Evolutionary conservation across 1,140 invertebrate species (phyloP).

Genomic region (Cydia splendana): DNA sequence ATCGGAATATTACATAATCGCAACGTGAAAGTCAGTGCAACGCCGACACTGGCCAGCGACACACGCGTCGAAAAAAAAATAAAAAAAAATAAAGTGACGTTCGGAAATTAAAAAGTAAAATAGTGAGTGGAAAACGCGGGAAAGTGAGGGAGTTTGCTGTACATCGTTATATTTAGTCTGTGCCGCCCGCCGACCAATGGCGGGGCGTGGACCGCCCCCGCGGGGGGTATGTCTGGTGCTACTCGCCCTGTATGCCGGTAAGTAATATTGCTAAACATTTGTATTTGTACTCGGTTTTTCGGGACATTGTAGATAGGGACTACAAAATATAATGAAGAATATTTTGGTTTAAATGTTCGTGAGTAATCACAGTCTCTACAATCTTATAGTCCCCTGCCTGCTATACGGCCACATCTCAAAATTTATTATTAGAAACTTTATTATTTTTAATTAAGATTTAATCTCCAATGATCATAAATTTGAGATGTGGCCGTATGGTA

Average conservation of each 20-base stretch:
- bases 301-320: not conserved
- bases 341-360: no score
- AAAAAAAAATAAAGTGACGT: conserved; percentile 8
- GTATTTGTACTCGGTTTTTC: not conserved
- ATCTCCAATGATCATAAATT: no score
- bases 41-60: conserved; percentile 1
- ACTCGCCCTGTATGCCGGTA: conserved; percentile 4
- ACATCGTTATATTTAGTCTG: conserved; percentile 25
- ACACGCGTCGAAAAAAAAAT: not conserved
- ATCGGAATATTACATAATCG: not conserved
- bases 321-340: no score
- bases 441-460: no score
- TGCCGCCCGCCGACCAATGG: conserved; percentile 10
- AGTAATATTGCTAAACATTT: conserved; percentile 2
- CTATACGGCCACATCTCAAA: no score
- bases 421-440: no score
- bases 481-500: no score
- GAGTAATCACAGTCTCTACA: no score
- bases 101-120: conserved; percentile 17
- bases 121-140: conserved; percentile 12
- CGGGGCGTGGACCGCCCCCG: conserved; percentile 19
- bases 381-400: no score
- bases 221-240: not conserved
- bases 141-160: conserved; percentile 24
- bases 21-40: not conserved